Base-by-base conservation (phyloP, 1,140 invertebrate genomes). In the Telenomus remus region DNA sequence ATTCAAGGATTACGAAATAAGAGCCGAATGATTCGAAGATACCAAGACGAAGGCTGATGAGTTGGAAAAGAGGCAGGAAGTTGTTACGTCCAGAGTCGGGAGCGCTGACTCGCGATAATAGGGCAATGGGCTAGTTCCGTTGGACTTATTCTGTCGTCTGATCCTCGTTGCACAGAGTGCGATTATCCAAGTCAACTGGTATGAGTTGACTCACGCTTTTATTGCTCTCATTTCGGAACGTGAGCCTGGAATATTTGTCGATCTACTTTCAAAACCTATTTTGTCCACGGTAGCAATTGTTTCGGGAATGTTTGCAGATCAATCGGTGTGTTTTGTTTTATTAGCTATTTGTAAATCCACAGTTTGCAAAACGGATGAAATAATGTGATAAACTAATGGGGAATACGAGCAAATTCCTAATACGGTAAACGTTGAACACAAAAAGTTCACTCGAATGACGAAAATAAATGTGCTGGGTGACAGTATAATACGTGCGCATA, bases 101-200 rank as follows among this genome's bases (percentile, higher is more conserved):
- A 15, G 74, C 78, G 69, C 77, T 84, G 81, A 80, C 82, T 82
- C 81, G 82, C 48, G 80, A 77, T 84, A 85, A 85, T 85, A 72
- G 79, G 79, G 80, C 84, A 85, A 84, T 42, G 47, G 66, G 84
- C 83, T 84, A 84, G 84, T 84, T 82, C 76, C 79, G 78, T 72
- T 49, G 33, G 47, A 49, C 81, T 82, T 79, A 78, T 82, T 82
- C 74, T 83, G 82, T 80, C 81, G 81, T 85, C 81, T 82, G 82
- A 81, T 80, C 81, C 71, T 69, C 78, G 73, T 64, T 56, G 15
- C 55, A 69, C 68, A 65, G 56, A 76, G 77, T 69, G 74, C 81
- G 82, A 85, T 85, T 85, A 85, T 81, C 80, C 71, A 80, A 82
- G 84, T 85, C 83, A 85, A 85, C 82, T 84, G 80, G 51, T 61